phyloP scores from a whole-genome alignment of 2,797 vertebrate genomes.

The Enteromius trimaculatus region DNA sequence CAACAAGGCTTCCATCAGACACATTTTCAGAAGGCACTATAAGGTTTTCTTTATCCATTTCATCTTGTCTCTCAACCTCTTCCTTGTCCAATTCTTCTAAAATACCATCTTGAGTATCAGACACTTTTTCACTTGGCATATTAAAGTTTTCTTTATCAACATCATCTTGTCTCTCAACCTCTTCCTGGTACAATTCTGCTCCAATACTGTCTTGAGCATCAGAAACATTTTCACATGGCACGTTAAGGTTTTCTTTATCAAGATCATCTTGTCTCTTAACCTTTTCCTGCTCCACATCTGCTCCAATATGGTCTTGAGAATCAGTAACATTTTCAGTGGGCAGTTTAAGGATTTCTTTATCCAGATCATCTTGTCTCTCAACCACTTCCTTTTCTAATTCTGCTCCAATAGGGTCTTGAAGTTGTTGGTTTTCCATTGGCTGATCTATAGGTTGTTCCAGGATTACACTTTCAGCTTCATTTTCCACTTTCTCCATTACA shows the following conservation, averaged over 20 bases:
- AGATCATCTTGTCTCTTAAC: background rate
- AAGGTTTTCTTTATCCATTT: background rate
- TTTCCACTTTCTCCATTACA: background rate
- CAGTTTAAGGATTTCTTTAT: background rate
- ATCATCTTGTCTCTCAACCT: background rate
- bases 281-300: background rate
- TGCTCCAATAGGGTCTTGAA: background rate
- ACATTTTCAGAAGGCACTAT: background rate
- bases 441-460: conserved; percentile 14
- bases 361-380: background rate
- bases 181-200: background rate
- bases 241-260: background rate
- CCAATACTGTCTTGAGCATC: background rate
- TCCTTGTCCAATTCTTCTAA: background rate
- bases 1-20: background rate
- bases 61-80: background rate
- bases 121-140: background rate
- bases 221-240: background rate
- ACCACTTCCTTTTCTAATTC: background rate
- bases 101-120: background rate
- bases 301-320: background rate
- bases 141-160: background rate
- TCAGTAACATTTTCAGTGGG: background rate
- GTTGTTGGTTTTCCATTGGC: background rate
- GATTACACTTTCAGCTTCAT: conserved; percentile 1